Percentiles rank a stretch among this genome's conserved stretches.
phyloP scores from a whole-genome alignment of 1,140 invertebrate species.

The Scaptomyza pallida region DNA sequence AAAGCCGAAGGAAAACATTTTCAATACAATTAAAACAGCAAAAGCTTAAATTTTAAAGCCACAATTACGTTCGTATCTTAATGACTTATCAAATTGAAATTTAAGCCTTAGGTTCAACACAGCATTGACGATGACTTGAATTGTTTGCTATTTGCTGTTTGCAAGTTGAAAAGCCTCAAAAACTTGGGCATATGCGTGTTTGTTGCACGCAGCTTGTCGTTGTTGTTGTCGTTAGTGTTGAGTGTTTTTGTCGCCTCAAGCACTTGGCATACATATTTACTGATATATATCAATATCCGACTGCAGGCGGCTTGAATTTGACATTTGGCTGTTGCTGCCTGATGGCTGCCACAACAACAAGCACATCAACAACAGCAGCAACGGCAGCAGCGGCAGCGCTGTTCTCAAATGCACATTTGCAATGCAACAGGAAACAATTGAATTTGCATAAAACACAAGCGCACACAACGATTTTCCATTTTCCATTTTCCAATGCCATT shows the following conservation, averaged over 20 bases:
- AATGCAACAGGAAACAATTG: conserved; percentile 79
- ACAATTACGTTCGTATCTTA: not conserved
- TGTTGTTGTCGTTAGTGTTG: not conserved
- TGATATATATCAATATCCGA: conserved; percentile 27
- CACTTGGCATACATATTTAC: conserved; percentile 21
- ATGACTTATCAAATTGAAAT: not conserved
- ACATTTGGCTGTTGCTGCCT: conserved; percentile 35
- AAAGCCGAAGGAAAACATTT: too few species aligned
- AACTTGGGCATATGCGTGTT: conserved; percentile 10
- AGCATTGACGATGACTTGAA: not conserved
- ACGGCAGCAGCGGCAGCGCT: not conserved
- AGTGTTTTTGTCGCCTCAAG: conserved; percentile 8
- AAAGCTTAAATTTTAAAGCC: not conserved
- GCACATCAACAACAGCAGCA: not conserved
- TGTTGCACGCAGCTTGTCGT: conserved; percentile 2
- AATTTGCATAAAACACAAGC: conserved; percentile 78
- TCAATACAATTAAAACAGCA: not conserved
- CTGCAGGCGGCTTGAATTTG: conserved; percentile 27
- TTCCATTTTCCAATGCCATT: conserved; percentile 56
- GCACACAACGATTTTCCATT: conserved; percentile 19
- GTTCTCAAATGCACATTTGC: conserved; percentile 63
- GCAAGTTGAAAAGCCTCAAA: conserved; percentile 1
- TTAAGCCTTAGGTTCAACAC: not conserved
- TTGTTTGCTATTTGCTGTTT: not conserved
- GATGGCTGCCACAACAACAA: not conserved